Evolutionary conservation across 92 coral and sea anemone genomes (phyloP).

Genomic region (Paramuricea clavata): DNA sequence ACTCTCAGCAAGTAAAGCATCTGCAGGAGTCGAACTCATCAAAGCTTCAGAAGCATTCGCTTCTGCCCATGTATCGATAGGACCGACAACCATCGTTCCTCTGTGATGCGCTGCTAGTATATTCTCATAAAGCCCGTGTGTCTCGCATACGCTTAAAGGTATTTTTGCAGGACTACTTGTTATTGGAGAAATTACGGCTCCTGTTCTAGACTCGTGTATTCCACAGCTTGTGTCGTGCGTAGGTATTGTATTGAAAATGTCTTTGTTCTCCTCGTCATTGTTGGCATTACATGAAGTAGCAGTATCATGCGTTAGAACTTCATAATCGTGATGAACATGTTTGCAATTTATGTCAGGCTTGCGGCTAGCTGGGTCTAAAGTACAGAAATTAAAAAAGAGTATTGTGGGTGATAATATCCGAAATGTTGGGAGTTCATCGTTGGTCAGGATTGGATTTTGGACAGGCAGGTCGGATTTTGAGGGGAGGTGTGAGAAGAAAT

Average conservation of each 20-base stretch:
- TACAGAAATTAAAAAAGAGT: background rate
- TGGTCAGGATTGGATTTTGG: too few species aligned
- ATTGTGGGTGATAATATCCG: too few species aligned
- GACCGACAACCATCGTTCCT: conserved; percentile 29
- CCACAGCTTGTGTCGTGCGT: background rate
- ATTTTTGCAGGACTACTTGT: background rate
- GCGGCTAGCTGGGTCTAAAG: background rate
- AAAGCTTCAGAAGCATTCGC: conserved; percentile 9
- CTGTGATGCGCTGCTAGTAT: conserved; percentile 33
- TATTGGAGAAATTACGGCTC: background rate
- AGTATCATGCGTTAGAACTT: background rate
- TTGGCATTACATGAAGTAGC: background rate
- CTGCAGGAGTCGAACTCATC: conserved; percentile 40
- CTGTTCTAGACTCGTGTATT: background rate
- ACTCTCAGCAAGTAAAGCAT: background rate
- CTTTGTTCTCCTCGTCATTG: background rate
- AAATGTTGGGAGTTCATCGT: too few species aligned
- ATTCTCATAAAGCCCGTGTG: background rate
- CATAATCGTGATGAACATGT: background rate
- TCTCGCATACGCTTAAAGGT: background rate
- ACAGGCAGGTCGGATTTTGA: too few species aligned
- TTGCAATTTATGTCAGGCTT: background rate
- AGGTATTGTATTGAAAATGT: background rate
- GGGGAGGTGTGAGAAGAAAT: too few species aligned
- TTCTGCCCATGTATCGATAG: conserved; percentile 27